Percentiles rank a stretch among this genome's conserved stretches.
These are phyloP conservation scores for Notechis scutatus DNA, from an alignment of 2,113 vertebrate species.

Conservation along the genomic window DNA sequence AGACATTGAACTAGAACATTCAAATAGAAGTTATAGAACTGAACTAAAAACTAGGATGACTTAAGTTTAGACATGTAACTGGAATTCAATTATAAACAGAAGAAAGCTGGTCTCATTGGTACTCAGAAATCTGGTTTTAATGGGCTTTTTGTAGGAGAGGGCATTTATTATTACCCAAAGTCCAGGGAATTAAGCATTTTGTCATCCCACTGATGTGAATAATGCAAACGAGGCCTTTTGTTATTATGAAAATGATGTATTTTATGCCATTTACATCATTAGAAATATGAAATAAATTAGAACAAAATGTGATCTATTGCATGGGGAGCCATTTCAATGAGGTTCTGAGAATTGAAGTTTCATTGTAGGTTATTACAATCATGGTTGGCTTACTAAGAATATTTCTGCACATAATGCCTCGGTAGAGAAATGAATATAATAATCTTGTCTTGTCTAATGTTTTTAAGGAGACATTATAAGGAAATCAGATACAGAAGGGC, in stretches of 20 bases:
- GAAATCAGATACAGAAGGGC: not conserved
- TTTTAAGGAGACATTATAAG: slow-evolving; percentile 6
- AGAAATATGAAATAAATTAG: not conserved
- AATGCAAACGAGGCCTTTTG: not conserved
- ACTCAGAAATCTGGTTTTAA: not conserved
- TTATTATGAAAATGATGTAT: not conserved
- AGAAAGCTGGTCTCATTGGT: not conserved
- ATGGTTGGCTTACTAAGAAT: not conserved
- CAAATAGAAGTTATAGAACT: not conserved
- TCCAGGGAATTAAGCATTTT: not conserved
- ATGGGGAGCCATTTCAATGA: not conserved
- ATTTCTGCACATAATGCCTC: not conserved
- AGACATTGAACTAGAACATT: not conserved
- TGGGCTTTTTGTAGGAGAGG: not conserved
- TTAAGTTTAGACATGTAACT: not conserved
- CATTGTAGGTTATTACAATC: not conserved
- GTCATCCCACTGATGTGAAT: not conserved
- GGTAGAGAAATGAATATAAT: not conserved
- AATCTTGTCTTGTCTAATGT: not conserved
- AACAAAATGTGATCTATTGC: not conserved
- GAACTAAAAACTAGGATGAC: not conserved
- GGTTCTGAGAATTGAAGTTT: not conserved
- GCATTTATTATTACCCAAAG: not conserved
- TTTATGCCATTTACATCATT: not conserved
- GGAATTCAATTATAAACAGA: not conserved